Evolutionary conservation across 2,113 vertebrate species (phyloP), one percentile per base, ranked within the genome.

Genomic region (Scomber japonicus): DNA sequence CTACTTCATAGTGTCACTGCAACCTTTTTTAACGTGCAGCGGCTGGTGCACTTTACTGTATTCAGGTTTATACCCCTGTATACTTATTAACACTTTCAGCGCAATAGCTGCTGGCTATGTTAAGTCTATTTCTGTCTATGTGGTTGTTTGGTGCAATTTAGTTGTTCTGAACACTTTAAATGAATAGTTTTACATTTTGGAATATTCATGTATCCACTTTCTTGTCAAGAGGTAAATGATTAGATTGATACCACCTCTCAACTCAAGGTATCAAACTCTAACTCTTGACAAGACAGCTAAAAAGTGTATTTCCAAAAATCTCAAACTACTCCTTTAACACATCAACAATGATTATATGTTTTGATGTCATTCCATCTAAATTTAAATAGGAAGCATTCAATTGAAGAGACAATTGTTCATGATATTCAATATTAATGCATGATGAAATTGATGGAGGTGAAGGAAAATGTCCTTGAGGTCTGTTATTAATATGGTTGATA

Each of bases 1-100:
- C 82, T 55, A 72, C 75, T 80, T 85, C 48, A 30, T 21, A 5
- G 65, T 17, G 30, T 79, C 74, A 71, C 45, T 31, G 68, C 51
- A 53, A 24, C 35, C 15, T 27, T 35, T 40, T 71, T 56, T 35
- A 48, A 11, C 10, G 45, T 65, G 72, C 69, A 24, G 59, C 21
- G 2, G 13, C 64, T 65, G 51, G 74, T 81, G 72, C 60, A 10
- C 40, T 27, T 27, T 1, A 27, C 24, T 27, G 24, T 27, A 27
- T 27, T 64, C 21, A 44, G 56, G 53, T 40, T 30, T 19, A 31
- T 4, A 57, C 14, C 46, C 71, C 65, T 9, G 31, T 11, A 57
- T 16, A 55, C 63, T 3, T 44, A 60, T 16, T 31, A 66, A 65
- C 3, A 2, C n/a, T 46, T 17, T 31, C 60, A 65, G 40, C 19